Base-by-base conservation (phyloP, 2,113 vertebrate species). In the Phrynosoma platyrhinos region DNA sequence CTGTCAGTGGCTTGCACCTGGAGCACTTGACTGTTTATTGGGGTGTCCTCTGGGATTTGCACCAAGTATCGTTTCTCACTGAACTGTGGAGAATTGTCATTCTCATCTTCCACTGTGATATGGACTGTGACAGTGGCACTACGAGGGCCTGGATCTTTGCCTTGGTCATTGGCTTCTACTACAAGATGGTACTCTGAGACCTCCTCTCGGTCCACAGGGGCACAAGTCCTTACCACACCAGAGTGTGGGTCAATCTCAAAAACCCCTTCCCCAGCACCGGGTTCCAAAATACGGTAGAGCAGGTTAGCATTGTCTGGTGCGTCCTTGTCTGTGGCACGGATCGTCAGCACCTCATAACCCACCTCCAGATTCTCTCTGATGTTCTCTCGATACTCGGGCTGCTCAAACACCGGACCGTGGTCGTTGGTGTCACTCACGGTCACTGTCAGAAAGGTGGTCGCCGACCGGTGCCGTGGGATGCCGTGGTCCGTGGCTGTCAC, bases 51-150 rank as follows among this genome's bases (percentile, higher is more conserved):
- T 0, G 96, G 97, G 88, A 99, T 97, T 91, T 97, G 98, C 0
- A 99, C 98, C 25, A 98, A 95, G 0, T 99, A 99, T 76, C 98
- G 97, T 89, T 98, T 98, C 94, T 98, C 97, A 1, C 97, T 98
- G 94, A 99, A 99, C 96, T 99, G 99, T 0, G 99, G 99, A 90
- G 97, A 98, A 94, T 99, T 99, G 95, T 99, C 99, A 0, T 99
- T 99, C 91, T 99, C 99, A 1, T 99, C 99, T 93, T 99, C 99
- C 27, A 99, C 97, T 0, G 96, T 92, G 89, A 99, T 98, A 92
- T 98, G 95, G 58, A 99, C 98, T 0, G 97, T 98, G 72, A 98
- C 98, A 0, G 98, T 98, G 89, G 98, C 98, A 0, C 97, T 99
- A 30, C 96, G 98, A 0, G 99, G 98, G 1, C 97, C 97, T 0